Evolutionary conservation across 2,113 vertebrate genomes (phyloP).

Genomic region (Donacobius atricapilla): DNA sequence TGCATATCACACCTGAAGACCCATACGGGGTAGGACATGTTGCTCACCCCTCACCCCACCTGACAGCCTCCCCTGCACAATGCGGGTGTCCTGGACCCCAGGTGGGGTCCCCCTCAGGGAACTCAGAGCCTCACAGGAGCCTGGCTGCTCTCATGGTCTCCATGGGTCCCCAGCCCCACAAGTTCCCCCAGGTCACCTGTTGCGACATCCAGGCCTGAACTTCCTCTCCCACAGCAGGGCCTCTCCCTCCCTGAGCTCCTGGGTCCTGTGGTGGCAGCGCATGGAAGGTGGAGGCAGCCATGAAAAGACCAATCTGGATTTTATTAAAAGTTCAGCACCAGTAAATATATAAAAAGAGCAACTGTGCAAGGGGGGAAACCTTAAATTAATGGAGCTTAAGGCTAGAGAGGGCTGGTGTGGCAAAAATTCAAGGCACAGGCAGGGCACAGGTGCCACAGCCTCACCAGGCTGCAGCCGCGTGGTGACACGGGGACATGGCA

Average conservation of each 20-base stretch:
- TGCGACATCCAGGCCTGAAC: neutral
- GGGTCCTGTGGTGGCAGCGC: rapidly evolving
- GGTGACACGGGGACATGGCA: rapidly evolving
- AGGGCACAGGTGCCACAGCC: rapidly evolving
- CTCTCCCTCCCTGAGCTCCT: neutral
- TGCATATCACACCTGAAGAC: neutral
- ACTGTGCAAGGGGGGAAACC: neutral
- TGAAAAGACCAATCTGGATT: neutral
- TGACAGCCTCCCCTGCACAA: neutral
- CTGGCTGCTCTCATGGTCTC: neutral
- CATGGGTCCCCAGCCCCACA: neutral
- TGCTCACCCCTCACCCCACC: neutral
- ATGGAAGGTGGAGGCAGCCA: neutral
- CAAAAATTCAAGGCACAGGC: neutral
- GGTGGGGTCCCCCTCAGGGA: too few species aligned
- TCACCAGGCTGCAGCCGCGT: rapidly evolving
- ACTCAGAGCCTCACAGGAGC: neutral
- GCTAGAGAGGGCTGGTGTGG: neutral
- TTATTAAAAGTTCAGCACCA: slow-evolving; percentile 55
- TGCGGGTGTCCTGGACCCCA: neutral
- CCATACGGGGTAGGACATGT: rapidly evolving
- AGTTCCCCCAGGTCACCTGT: neutral
- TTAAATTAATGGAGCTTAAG: slow-evolving; percentile 57
- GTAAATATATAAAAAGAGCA: neutral
- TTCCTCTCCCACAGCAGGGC: neutral